Conservation (phyloP, 2,888 invertebrate species). For the Hanleya hanleyi region DNA sequence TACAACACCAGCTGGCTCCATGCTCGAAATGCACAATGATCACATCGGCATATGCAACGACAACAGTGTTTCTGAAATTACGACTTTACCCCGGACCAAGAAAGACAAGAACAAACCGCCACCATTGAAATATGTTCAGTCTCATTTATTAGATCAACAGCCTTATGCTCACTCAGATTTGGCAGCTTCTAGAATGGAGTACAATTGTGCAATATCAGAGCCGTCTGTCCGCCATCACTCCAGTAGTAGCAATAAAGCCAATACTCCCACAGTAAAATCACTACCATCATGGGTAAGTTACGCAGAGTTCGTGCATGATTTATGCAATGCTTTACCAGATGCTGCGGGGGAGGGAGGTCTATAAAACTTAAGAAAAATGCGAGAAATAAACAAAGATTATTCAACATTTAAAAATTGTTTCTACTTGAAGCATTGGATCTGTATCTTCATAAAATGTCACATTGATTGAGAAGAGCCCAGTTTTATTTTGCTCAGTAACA, state of each 20-base stretch:
- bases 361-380: too few species aligned
- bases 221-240: background rate
- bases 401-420: too few species aligned
- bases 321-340: too few species aligned
- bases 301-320: too few species aligned
- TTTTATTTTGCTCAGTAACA: too few species aligned
- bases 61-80: conserved; percentile 57
- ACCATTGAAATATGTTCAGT: conserved; percentile 81
- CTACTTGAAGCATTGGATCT: too few species aligned
- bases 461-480: too few species aligned
- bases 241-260: background rate
- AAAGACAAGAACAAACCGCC: conserved; percentile 64
- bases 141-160: background rate
- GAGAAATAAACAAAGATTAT: too few species aligned
- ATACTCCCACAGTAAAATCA: conserved; percentile 86
- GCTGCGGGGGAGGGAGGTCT: too few species aligned
- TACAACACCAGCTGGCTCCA: conserved; percentile 46
- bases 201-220: conserved; percentile 3
- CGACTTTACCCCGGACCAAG: conserved; percentile 61
- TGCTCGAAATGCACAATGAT: conserved; percentile 13
- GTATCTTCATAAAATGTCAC: too few species aligned
- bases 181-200: background rate
- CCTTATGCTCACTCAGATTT: background rate
- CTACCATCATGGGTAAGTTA: conserved; percentile 87
- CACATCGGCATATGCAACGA: background rate